Evolutionary conservation across 2,797 vertebrate species (phyloP), one percentile per base, ranked within the genome.

Genomic region (Sparidentex hasta): DNA sequence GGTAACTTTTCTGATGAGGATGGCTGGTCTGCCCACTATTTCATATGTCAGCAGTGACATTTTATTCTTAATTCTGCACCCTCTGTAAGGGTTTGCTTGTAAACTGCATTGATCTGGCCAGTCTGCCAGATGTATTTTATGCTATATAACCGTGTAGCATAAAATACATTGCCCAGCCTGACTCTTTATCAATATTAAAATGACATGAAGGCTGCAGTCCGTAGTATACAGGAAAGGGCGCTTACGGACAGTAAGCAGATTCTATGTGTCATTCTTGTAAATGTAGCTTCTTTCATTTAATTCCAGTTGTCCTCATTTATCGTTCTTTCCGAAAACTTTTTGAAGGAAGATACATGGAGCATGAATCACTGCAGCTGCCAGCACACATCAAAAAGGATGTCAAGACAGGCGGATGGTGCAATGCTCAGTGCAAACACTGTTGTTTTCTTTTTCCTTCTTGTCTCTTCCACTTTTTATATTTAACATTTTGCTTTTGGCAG

Each of bases 361-460:
- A 62, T 68, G 63, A 11, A 65, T 67, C 69, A 27, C 5, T 23
- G 13, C 65, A 14, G 46, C 70, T 65, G 59, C 64, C 66, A 69
- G 20, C 54, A 38, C 41, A 47, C 20, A 57, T 83, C 64, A 46
- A 18, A 65, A 58, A 46, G 23, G 66, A 85, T 23, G 71, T 41
- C 44, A 52, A 83, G 62, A 41, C 43, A 62, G 80, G 78, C 71
- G 55, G 84, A 76, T 65, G 73, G 62, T 44, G 62, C 47, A 7
- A 11, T 11, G 51, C 48, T 51, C 33, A 54, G 1, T 67, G 55
- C 38, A 67, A 74, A 79, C 50, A 55, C 33, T 8, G 44, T 68
- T 78, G 44, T 68, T 78, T 71, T 82, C 51, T 62, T 63, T 56
- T 64, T 71, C 50, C 5, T 33, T 33, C 29, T 33, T 38, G 4